These are phyloP conservation scores for Clistopyga incitator DNA, from an alignment of 2,888 invertebrate species.

Conservation along the genomic window DNA sequence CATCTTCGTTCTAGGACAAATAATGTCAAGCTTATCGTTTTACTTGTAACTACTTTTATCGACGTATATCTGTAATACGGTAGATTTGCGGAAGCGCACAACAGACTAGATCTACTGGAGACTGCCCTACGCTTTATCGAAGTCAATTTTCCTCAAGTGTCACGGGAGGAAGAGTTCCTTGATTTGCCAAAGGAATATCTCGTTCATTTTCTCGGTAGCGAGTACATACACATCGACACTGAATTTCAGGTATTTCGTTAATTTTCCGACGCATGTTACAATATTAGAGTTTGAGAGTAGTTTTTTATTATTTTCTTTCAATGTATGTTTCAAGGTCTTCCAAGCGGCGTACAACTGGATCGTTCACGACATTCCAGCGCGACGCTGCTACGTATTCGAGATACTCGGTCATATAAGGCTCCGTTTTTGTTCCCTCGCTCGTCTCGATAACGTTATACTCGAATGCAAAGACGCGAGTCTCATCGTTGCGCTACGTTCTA, in stretches of 20 bases:
- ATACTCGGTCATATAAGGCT: constrained; percentile 93
- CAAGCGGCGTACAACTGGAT: constrained; percentile 95
- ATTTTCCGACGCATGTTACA: neutral
- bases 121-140: constrained; percentile 93
- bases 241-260: constrained; percentile 90
- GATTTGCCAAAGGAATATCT: constrained; percentile 92
- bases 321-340: constrained; percentile 87
- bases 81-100: constrained; percentile 95
- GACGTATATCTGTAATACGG: neutral
- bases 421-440: constrained; percentile 92
- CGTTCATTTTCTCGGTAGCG: constrained; percentile 92
- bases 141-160: constrained; percentile 93
- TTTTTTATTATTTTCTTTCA: no score
- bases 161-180: constrained; percentile 93
- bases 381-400: constrained; percentile 94
- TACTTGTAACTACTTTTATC: no score
- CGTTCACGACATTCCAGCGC: constrained; percentile 90
- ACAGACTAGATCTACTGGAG: constrained; percentile 91
- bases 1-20: no score
- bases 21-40: no score
- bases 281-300: neutral
- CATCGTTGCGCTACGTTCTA: constrained; percentile 92
- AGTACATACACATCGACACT: constrained; percentile 94
- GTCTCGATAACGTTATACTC: constrained; percentile 91
- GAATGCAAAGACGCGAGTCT: constrained; percentile 93